Evolutionary conservation across 1,140 invertebrate species (phyloP), one percentile per base, ranked within the genome.

Genomic region (Mya arenaria): DNA sequence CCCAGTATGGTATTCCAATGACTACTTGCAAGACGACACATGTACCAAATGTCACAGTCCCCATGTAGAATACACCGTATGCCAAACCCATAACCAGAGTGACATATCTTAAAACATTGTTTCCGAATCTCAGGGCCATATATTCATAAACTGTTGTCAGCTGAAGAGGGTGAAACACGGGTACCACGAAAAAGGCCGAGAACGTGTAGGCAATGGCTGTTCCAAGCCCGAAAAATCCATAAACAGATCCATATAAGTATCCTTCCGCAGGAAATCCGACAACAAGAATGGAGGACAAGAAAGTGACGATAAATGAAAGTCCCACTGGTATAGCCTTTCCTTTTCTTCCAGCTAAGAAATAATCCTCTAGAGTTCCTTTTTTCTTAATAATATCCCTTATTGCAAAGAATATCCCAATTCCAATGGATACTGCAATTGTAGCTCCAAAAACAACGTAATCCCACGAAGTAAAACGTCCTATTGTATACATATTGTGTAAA

Each of bases 281-380:
- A 2, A 98, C 91, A 0, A 97, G 97, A 17, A 98, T 95, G 13
- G 97, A 97, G 0, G 97, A 98, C 96, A 98, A 97, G 88, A 98
- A 98, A 30, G 96, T 97, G 92, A 91, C 86, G 55, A 91, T 72
- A 39, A 90, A 68, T 28, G 88, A 90, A 56, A 91, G 44, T 0
- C 88, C 83, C 23, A 89, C 85, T 10, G 89, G 97, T 66, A 80
- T 69, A 17, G 86, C 60, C 1, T 94, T 93, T 95, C 97, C 96
- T 36, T 95, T 95, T 77, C 94, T 94, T 86, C 96, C 96, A 0
- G 96, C 96, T 23, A 96, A 91, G 17, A 97, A 92, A 88, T 96
- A 97, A 87, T 97, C 96, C 73, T 95, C 94, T 48, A 95, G 95
- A 1, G 97, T 98, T 19, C n/a, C 5, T 4, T 41, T 32, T 36